Percentiles rank a stretch among this genome's conserved stretches.
phyloP scores from a whole-genome alignment of 2,888 invertebrate species.

The Microctonus hyperodae region DNA sequence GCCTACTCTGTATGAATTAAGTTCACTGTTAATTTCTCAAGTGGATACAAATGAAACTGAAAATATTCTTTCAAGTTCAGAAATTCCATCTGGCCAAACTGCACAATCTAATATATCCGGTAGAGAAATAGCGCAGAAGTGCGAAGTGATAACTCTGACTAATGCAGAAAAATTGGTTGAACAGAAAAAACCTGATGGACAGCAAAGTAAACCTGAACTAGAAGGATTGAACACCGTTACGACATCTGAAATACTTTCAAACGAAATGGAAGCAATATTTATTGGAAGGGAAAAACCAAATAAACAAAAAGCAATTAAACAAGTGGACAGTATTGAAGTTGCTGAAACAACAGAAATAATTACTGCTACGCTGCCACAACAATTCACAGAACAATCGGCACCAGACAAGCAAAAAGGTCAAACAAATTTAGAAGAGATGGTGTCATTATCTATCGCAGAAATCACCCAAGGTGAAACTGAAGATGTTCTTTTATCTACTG shows the following conservation, averaged over 20 bases:
- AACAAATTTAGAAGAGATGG: constrained; percentile 44
- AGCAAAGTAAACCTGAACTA: constrained; percentile 47
- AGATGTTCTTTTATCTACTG: constrained; percentile 48
- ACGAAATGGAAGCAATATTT: constrained; percentile 50
- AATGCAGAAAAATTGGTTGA: constrained; percentile 44
- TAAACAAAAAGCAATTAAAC: constrained; percentile 50
- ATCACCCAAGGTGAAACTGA: constrained; percentile 58
- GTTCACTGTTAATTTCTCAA: constrained; percentile 51
- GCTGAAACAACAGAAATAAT: constrained; percentile 46
- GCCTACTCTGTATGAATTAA: constrained; percentile 49
- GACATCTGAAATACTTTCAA: constrained; percentile 51
- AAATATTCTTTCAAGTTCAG: constrained; percentile 40
- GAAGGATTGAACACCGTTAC: constrained; percentile 49
- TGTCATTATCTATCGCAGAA: constrained; percentile 50
- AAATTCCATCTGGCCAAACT: constrained; percentile 54
- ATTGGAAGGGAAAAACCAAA: constrained; percentile 47
- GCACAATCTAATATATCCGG: constrained; percentile 58
- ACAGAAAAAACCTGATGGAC: constrained; percentile 42
- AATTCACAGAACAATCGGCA: constrained; percentile 34
- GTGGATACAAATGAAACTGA: constrained; percentile 51
- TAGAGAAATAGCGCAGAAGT: constrained; percentile 57
- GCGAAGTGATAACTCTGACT: constrained; percentile 48
- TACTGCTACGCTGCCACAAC: constrained; percentile 35
- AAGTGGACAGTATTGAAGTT: constrained; percentile 45
- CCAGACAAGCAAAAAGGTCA: constrained; percentile 38